These are phyloP conservation scores for Monopis laevigella DNA, from an alignment of 2,888 invertebrate species.

Conservation along the genomic window DNA sequence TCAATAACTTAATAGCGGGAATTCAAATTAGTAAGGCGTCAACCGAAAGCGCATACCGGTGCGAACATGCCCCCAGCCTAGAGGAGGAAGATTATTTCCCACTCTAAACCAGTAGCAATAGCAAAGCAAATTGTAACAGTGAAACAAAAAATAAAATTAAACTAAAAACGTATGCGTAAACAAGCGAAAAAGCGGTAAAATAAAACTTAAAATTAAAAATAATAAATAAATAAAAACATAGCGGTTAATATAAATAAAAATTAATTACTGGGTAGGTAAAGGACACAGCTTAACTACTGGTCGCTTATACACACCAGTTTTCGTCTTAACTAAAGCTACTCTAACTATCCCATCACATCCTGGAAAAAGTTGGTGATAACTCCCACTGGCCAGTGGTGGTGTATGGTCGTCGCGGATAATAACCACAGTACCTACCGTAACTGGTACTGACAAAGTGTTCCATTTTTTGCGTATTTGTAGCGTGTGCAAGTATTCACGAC, in stretches of 20 bases:
- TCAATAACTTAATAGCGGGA: too few species aligned
- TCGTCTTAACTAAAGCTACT: neutral
- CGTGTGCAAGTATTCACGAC: neutral
- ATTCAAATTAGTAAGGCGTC: too few species aligned
- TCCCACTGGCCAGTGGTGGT: neutral
- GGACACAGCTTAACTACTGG: neutral
- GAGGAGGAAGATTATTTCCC: too few species aligned
- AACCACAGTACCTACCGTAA: neutral
- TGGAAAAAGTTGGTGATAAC: neutral
- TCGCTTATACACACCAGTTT: neutral
- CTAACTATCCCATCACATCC: neutral
- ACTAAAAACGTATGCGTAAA: too few species aligned
- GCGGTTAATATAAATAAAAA: neutral
- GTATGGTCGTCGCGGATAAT: neutral
- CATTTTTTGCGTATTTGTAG: neutral
- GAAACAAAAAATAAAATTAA: too few species aligned
- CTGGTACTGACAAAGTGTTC: neutral
- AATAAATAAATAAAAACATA: too few species aligned
- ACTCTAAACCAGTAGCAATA: too few species aligned
- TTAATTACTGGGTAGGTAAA: neutral
- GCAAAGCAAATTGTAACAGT: too few species aligned
- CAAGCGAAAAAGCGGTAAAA: too few species aligned
- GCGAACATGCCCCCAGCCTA: too few species aligned
- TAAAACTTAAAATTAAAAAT: too few species aligned
- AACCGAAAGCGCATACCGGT: too few species aligned